Evolutionary conservation across 1,140 invertebrate genomes (phyloP).

Genomic region (Zelostemma sp.): DNA sequence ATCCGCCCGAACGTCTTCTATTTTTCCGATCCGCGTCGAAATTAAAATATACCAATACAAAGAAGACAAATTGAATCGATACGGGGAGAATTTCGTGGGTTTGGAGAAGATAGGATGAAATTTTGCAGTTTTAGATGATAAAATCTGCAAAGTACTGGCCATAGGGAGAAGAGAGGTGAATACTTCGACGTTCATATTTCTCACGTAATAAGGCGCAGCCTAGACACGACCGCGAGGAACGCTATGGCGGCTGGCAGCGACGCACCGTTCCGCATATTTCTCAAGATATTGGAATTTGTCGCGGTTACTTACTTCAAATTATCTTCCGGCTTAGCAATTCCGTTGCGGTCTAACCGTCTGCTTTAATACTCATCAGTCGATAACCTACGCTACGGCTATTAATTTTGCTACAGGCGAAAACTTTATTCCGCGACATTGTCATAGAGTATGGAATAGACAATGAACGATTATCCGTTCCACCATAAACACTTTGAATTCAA

Average conservation of each 20-base stretch:
- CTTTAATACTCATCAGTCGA: slow-evolving; percentile 55
- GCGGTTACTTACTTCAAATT: slow-evolving; percentile 70
- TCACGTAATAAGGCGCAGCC: slow-evolving; percentile 62
- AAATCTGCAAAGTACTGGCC: slow-evolving; percentile 17
- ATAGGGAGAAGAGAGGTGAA: slow-evolving; percentile 12
- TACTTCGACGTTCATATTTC: slow-evolving; percentile 37
- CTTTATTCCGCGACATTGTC: neutral
- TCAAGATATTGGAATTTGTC: slow-evolving; percentile 70
- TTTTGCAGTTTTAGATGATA: neutral
- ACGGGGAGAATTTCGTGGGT: neutral
- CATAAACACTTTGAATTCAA: too few species aligned
- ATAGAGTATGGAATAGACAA: slow-evolving; percentile 5
- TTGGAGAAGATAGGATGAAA: neutral
- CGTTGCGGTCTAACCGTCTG: slow-evolving; percentile 53
- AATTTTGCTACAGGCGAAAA: slow-evolving; percentile 12
- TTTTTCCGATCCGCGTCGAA: neutral
- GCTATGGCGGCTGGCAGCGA: slow-evolving; percentile 57
- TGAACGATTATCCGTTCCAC: neutral
- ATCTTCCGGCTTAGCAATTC: slow-evolving; percentile 66
- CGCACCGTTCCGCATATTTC: slow-evolving; percentile 66
- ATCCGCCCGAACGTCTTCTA: neutral
- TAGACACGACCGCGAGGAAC: slow-evolving; percentile 65
- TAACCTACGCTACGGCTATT: slow-evolving; percentile 45
- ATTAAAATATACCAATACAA: slow-evolving; percentile 1
- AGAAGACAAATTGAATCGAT: too few species aligned